Percentiles rank a stretch among this genome's conserved stretches.
phyloP scores from a whole-genome alignment of 2,113 vertebrate species.

The Rhinolophus sinicus region DNA sequence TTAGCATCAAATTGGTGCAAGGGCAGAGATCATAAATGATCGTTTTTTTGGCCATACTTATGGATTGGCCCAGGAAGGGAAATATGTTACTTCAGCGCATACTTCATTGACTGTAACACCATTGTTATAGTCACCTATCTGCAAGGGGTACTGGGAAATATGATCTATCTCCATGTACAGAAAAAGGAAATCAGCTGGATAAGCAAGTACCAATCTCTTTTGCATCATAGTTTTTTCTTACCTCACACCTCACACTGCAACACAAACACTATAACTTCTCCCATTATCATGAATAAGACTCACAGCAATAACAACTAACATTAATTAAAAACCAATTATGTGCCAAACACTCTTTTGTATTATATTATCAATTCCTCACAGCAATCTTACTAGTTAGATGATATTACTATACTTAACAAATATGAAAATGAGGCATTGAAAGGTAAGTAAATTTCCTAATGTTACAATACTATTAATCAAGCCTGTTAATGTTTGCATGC shows the following conservation, averaged over 20 bases:
- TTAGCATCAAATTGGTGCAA: background rate
- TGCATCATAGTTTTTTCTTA: background rate
- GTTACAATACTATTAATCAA: no score
- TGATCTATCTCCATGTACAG: background rate
- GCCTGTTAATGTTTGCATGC: no score
- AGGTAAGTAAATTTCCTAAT: no score
- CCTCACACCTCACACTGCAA: background rate
- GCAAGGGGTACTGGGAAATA: background rate
- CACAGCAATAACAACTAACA: no score
- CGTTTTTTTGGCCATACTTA: background rate
- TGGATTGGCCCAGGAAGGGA: background rate
- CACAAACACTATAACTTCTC: no score
- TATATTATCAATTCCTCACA: no score
- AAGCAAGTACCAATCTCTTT: background rate
- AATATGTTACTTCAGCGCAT: background rate
- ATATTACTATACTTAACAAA: no score
- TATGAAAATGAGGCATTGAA: no score
- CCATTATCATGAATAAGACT: no score
- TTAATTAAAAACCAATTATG: no score
- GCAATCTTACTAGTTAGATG: no score
- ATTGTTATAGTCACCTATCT: background rate
- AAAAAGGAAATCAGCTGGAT: background rate
- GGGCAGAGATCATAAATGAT: background rate
- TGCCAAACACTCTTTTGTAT: no score
- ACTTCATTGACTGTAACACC: background rate